phyloP scores from a whole-genome alignment of 2,888 invertebrate species.

The Tachina grossa region DNA sequence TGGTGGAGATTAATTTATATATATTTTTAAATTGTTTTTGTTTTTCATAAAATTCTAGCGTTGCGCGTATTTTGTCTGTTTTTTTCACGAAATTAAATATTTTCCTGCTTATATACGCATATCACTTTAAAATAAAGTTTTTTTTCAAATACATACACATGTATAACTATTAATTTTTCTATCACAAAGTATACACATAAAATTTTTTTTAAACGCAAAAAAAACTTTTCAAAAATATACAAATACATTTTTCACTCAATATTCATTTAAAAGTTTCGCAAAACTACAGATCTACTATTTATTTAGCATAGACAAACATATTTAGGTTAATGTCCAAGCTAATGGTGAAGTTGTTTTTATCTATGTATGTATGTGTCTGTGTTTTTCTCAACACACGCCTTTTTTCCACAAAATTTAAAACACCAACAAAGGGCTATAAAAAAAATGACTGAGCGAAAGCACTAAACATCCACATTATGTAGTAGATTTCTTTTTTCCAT shows the following conservation, averaged over 20 bases:
- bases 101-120: no score
- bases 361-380: background rate
- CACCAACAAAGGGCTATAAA: slow-evolving; percentile 44
- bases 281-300: slow-evolving; percentile 55
- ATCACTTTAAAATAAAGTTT: no score
- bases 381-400: background rate
- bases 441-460: slow-evolving; percentile 51
- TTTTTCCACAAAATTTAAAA: slow-evolving; percentile 18
- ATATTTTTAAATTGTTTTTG: no score
- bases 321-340: slow-evolving; percentile 17
- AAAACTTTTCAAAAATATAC: slow-evolving; percentile 26
- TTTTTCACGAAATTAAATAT: no score
- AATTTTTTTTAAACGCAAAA: slow-evolving; percentile 12
- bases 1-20: no score
- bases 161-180: background rate
- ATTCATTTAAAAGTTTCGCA: slow-evolving; percentile 58
- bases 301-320: slow-evolving; percentile 42
- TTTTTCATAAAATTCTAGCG: no score
- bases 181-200: background rate
- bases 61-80: no score
- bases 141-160: no score
- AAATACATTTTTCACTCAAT: slow-evolving; percentile 35
- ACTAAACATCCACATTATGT: slow-evolving; percentile 59
- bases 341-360: slow-evolving; percentile 27
- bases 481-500: slow-evolving; percentile 53